Evolutionary conservation across 2,888 invertebrate species (phyloP), one percentile per base, ranked within the genome.

Genomic region (Sinodicranocentrus sp.): DNA sequence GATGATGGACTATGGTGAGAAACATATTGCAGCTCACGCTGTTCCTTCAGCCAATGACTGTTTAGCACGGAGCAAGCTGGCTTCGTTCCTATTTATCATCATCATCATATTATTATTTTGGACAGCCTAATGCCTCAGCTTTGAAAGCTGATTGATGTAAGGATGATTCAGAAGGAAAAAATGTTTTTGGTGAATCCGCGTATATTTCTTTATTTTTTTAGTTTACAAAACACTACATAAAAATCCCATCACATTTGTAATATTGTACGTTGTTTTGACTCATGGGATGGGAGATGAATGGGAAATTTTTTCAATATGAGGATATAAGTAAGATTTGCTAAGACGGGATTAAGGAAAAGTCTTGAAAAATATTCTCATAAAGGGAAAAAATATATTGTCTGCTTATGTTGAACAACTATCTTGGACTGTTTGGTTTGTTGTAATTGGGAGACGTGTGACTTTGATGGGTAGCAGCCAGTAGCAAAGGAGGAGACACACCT

Each of bases 401-500:
- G 15, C n/a, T n/a, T n/a, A 48, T 48, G 48, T 48, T n/a, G 2
- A 57, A 57, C 23, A 21, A 21, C 23, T 13, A n/a, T n/a, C n/a
- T 48, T 48, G 8, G n/a, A 52, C 57, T 57, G 8, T 33, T 54
- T 63, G 33, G 57, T 57, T 57, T 25, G 25, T 21, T 52, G 71
- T 54, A 71, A 71, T 71, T 54, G 71, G 57, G 3, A 71, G 57
- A 54, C 44, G 17, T 48, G 52, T 54, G 33, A 77, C 68, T 77
- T 77, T 77, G 67, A 68, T 57, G 68, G n/a, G 48, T 57, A 48
- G 77, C 39, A 63, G 39, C 33, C 17, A 28, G 43, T 59, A 65
- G 48, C 13, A n/a, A 5, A 65, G 33, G 43, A 17, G 54, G 76
- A 77, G 77, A 43, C 68, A 68, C 77, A 68, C 68, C 77, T 77